Percentiles rank a stretch among this genome's conserved stretches.
phyloP scores from a whole-genome alignment of 2,797 vertebrate species.

The Falco columbarius region DNA sequence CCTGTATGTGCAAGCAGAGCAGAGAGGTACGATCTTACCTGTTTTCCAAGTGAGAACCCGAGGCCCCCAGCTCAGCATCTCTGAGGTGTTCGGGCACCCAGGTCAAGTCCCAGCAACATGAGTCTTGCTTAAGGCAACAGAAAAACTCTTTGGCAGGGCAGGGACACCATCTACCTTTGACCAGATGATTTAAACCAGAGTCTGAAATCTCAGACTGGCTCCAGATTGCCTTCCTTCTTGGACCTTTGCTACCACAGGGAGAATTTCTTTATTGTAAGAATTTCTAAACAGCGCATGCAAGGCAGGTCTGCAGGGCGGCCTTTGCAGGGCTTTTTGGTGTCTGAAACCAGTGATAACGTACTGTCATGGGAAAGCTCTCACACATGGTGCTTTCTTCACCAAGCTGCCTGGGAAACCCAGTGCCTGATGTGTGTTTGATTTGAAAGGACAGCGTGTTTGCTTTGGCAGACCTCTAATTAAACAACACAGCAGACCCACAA shows the following conservation, averaged over 20 bases:
- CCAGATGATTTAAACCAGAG: not conserved
- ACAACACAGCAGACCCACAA: not conserved
- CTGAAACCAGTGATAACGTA: not conserved
- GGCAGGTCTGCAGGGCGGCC: not conserved
- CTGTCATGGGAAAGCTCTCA: not conserved
- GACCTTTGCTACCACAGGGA: not conserved
- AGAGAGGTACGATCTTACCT: not conserved
- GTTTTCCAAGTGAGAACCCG: not conserved
- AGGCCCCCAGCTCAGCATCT: not conserved
- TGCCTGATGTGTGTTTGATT: not conserved
- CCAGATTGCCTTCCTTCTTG: not conserved
- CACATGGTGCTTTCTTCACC: accelerated
- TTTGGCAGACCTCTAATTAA: not conserved
- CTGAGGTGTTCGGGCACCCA: not conserved
- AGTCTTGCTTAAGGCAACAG: not conserved
- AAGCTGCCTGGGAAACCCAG: not conserved
- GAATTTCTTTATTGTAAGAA: accelerated
- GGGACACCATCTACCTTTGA: not conserved
- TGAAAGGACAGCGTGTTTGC: not conserved
- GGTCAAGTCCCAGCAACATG: not conserved
- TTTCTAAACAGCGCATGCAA: accelerated
- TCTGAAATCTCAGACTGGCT: not conserved
- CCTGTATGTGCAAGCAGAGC: accelerated
- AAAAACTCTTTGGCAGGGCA: not conserved
- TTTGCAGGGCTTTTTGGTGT: not conserved